phyloP scores from a whole-genome alignment of 2,888 invertebrate genomes.

The Thereva unica region DNA sequence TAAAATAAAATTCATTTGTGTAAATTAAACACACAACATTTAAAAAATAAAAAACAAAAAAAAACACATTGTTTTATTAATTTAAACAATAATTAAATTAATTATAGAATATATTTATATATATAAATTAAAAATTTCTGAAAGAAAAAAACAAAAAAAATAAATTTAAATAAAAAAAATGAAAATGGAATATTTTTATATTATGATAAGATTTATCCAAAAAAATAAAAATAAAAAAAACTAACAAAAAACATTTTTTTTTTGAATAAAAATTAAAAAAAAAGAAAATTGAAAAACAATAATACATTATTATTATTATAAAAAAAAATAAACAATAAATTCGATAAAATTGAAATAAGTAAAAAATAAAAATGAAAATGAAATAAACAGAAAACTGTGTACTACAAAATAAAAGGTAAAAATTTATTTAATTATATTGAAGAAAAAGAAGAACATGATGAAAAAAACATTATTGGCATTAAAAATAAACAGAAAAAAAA shows the following conservation, averaged over 20 bases:
- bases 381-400: background rate
- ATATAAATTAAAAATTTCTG: constrained; percentile 22
- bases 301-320: too few relatives aligned
- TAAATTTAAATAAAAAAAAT: constrained; percentile 6
- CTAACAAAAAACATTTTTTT: constrained; percentile 18
- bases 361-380: background rate
- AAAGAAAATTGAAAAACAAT: background rate
- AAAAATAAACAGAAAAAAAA: background rate
- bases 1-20: too few relatives aligned
- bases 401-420: too few relatives aligned
- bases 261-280: constrained; percentile 8
- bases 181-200: constrained; percentile 31
- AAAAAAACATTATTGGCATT: background rate
- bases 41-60: background rate
- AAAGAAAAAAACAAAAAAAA: constrained; percentile 15
- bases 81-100: constrained; percentile 32
- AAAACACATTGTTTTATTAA: constrained; percentile 24
- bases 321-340: too few relatives aligned
- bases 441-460: too few relatives aligned
- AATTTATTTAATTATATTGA: too few relatives aligned
- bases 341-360: background rate
- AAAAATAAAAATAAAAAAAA: constrained; percentile 14
- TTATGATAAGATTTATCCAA: constrained; percentile 21
- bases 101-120: constrained; percentile 27
- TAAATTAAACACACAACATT: too few relatives aligned